Conservation (phyloP, 1,140 invertebrate species). For the Octopus sinensis region DNA sequence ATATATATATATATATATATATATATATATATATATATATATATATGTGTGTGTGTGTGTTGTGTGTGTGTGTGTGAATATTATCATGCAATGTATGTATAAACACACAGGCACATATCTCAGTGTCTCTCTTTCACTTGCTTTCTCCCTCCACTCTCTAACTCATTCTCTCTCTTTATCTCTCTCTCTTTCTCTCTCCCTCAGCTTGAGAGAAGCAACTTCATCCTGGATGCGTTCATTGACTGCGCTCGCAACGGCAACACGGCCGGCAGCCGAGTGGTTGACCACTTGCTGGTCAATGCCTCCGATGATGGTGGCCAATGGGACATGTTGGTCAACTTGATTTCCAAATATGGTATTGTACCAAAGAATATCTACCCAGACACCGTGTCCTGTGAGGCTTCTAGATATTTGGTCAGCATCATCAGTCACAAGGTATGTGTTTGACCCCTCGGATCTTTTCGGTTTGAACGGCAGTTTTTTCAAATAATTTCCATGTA, state of each 20-base stretch:
- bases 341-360: slow-evolving; percentile 81
- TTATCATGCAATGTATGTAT: too few relatives aligned
- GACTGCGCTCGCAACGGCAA: slow-evolving; percentile 73
- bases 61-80: too few relatives aligned
- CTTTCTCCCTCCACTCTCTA: slow-evolving; percentile 16
- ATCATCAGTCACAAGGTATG: slow-evolving; percentile 77
- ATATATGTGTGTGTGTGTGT: too few relatives aligned
- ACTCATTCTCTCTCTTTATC: neutral
- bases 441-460: too few relatives aligned
- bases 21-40: too few relatives aligned
- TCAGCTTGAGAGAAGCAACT: slow-evolving; percentile 80
- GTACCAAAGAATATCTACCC: slow-evolving; percentile 85
- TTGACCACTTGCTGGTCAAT: slow-evolving; percentile 75
- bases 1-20: too few relatives aligned
- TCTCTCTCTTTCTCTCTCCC: slow-evolving; percentile 29
- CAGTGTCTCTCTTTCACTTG: neutral
- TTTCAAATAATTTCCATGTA: too few relatives aligned
- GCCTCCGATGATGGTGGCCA: slow-evolving; percentile 83
- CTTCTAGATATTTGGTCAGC: slow-evolving; percentile 70
- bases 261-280: slow-evolving; percentile 71
- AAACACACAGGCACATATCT: neutral
- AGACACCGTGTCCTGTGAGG: slow-evolving; percentile 75
- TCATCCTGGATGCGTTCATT: slow-evolving; percentile 78
- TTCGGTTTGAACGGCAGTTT: too few relatives aligned
- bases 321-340: slow-evolving; percentile 86